Base-by-base conservation (phyloP, 2,797 vertebrate genomes). In the Amblyraja radiata region DNA sequence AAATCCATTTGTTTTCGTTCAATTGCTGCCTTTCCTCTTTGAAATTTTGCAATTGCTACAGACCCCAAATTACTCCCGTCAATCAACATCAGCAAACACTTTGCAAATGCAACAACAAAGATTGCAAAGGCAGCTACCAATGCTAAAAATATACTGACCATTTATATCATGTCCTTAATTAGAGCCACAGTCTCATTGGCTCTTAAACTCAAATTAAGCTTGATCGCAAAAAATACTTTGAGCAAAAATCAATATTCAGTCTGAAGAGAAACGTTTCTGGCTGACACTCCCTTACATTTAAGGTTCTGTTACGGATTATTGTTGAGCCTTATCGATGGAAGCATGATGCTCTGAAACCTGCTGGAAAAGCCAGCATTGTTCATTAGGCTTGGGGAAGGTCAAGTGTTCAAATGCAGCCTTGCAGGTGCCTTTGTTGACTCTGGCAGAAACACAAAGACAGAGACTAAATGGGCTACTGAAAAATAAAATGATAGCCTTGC, bases 221-320 rank as follows among this genome's bases (percentile, higher is more conserved):
- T 92, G n/a, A 76, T 92, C 76, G 71, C 16, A 74, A 92, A 92
- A 21, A 54, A 92, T 46, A 46, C 6, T 54, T 32, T 14, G 46
- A 54, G 39, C 39, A 92, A 71, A 92, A 46, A 73, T 76, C 71
- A 74, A 76, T 76, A 39, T 54, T 91, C 25, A 74, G 68, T 25
- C 23, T 46, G 90, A 92, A 92, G 32, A 28, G 36, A n/a, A 92
- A n/a, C 18, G 65, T 73, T 73, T 23, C 36, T 90, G 88, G 78
- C 32, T 90, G 32, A 73, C 68, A 46, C 39, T 73, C 36, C 23
- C 23, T 18, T 54, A 54, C 46, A 11, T 23, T 92, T 76, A 16
- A 54, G 71, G 71, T 74, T 76, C 39, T 54, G 71, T 58, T 1
- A 74, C 73, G 39, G 90, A 76, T 76, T 74, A 25, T 54, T 74